Percentiles rank a stretch among this genome's conserved stretches.
These are phyloP conservation scores for Tachuris rubrigastra DNA, from an alignment of 2,113 vertebrate genomes.

Conservation along the genomic window DNA sequence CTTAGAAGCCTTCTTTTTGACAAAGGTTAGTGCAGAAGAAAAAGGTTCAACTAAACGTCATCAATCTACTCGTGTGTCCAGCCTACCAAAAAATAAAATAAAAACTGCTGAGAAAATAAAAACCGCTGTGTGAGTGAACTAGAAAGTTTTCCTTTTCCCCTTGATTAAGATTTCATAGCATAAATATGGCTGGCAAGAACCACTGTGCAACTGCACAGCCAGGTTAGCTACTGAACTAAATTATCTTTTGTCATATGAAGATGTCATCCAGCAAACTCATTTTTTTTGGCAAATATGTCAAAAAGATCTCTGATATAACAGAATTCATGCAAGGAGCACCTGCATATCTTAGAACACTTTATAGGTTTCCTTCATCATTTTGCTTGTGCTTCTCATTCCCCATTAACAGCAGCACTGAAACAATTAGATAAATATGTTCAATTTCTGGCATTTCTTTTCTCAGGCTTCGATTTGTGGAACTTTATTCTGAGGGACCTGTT, in stretches of 20 bases:
- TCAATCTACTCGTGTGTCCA: not conserved
- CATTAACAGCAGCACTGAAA: not conserved
- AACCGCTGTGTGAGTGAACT: too few species aligned
- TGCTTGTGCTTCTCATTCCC: not conserved
- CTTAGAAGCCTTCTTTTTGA: not conserved
- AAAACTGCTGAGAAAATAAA: too few species aligned
- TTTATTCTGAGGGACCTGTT: not conserved
- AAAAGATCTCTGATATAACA: not conserved
- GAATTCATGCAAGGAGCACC: not conserved
- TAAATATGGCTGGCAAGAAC: not conserved
- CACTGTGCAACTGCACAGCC: not conserved
- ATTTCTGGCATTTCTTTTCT: not conserved
- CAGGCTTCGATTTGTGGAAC: not conserved
- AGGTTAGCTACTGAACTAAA: not conserved
- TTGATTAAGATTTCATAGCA: not conserved
- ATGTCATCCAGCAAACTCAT: not conserved
- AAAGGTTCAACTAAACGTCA: not conserved
- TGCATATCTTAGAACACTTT: fast-evolving
- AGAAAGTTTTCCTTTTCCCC: not conserved
- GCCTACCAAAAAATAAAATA: not conserved
- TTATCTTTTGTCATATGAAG: not conserved
- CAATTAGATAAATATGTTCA: not conserved
- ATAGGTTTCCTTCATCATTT: not conserved
- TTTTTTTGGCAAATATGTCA: not conserved
- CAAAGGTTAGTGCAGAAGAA: not conserved